These are phyloP conservation scores for Ciconia maguari DNA, from an alignment of 2,113 vertebrate species.

Conservation along the genomic window DNA sequence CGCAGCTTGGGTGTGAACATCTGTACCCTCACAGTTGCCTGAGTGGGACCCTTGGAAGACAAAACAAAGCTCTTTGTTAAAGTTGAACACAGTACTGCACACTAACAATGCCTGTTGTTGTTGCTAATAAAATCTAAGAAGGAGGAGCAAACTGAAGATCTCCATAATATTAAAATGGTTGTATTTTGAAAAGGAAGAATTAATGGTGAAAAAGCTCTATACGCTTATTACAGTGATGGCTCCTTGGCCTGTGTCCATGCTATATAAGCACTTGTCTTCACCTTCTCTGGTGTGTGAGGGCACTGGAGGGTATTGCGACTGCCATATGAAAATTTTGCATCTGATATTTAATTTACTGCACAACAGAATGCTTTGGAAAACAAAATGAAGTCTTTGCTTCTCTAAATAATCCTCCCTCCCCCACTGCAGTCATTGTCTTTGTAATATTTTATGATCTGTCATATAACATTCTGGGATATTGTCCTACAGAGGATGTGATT, in stretches of 20 bases:
- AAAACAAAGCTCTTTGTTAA: background rate
- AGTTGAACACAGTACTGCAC: background rate
- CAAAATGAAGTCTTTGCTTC: constrained; percentile 39
- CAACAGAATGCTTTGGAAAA: background rate
- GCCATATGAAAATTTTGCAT: background rate
- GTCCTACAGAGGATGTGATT: background rate
- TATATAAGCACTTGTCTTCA: background rate
- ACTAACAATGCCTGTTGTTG: background rate
- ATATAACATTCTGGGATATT: constrained; percentile 14
- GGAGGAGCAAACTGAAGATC: background rate
- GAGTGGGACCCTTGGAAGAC: background rate
- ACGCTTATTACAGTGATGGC: background rate
- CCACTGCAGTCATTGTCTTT: background rate
- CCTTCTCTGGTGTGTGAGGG: background rate
- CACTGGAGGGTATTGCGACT: background rate
- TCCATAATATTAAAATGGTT: background rate
- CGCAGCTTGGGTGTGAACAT: background rate
- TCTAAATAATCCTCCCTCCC: background rate
- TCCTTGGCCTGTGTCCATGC: background rate
- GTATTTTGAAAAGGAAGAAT: background rate
- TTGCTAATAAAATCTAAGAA: background rate
- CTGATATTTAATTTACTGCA: background rate
- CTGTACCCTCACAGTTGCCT: background rate
- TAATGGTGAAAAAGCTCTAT: background rate
- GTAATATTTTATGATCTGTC: constrained; percentile 33